Evolutionary conservation across 1,140 invertebrate species (phyloP).

Genomic region (Agrilus planipennis): DNA sequence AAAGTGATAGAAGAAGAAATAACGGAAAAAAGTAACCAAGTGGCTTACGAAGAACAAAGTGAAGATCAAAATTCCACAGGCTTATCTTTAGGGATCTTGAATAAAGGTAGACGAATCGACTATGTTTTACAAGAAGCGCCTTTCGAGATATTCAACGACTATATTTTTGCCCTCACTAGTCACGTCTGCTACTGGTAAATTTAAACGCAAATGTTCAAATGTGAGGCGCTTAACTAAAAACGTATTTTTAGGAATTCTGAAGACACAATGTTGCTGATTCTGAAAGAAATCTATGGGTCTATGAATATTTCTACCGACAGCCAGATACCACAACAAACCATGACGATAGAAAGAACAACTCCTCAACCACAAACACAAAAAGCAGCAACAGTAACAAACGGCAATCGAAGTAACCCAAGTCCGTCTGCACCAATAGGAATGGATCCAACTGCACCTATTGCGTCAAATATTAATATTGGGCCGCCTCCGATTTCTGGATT

Average conservation of each 20-base stretch:
- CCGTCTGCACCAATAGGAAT: no score
- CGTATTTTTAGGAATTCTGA: conserved; percentile 75
- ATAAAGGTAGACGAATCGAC: conserved; percentile 83
- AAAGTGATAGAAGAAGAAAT: conserved; percentile 29
- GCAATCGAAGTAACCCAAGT: no score
- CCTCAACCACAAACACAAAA: no score
- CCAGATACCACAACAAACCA: no score
- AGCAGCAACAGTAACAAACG: no score
- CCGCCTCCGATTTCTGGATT: no score
- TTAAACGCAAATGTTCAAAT: no score
- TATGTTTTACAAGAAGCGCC: conserved; percentile 94
- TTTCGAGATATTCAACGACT: conserved; percentile 93
- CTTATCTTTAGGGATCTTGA: conserved; percentile 65
- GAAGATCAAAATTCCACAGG: no score
- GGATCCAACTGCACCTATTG: no score
- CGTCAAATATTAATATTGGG: no score
- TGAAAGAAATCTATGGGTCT: conserved; percentile 79
- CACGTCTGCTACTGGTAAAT: conserved; percentile 91
- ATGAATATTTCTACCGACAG: conserved; percentile 42
- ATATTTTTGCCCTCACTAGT: conserved; percentile 86
- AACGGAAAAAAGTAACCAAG: conserved; percentile 6
- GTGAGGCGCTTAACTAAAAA: no score
- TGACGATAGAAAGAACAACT: no score
- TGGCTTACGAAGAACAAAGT: conserved; percentile 27
- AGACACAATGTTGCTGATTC: conserved; percentile 84